Evolutionary conservation across 1,140 invertebrate species (phyloP).

Genomic region (Aphelinus certus): DNA sequence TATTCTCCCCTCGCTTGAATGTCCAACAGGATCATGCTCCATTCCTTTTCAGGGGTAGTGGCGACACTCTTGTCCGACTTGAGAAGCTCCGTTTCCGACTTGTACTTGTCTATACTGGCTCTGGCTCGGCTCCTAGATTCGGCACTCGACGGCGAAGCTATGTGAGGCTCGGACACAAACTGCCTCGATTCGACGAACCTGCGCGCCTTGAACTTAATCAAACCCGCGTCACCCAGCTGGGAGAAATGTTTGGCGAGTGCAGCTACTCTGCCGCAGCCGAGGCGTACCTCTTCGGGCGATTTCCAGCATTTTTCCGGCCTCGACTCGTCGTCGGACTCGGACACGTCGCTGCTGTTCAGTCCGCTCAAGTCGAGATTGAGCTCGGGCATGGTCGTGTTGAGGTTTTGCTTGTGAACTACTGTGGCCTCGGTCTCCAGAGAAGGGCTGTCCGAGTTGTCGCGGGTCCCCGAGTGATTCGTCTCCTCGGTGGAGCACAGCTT

Average conservation of each 20-base stretch:
- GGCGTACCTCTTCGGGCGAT: slow-evolving; percentile 70
- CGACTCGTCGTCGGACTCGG: slow-evolving; percentile 63
- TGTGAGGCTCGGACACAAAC: slow-evolving; percentile 60
- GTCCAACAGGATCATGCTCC: slow-evolving; percentile 56
- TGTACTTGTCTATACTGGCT: slow-evolving; percentile 43
- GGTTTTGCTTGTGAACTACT: slow-evolving; percentile 35
- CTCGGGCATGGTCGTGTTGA: slow-evolving; percentile 52
- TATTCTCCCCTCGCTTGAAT: slow-evolving; percentile 47
- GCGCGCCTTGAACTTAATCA: slow-evolving; percentile 57
- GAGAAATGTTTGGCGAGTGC: slow-evolving; percentile 71
- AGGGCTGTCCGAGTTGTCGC: slow-evolving; percentile 38
- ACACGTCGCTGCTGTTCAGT: slow-evolving; percentile 56
- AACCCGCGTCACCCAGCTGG: slow-evolving; percentile 60
- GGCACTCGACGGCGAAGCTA: slow-evolving; percentile 47
- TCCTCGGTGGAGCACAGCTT: slow-evolving; percentile 18
- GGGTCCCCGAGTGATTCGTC: neutral
- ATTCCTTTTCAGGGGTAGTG: slow-evolving; percentile 54
- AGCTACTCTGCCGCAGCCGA: slow-evolving; percentile 70
- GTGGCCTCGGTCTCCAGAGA: slow-evolving; percentile 36
- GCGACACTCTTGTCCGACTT: slow-evolving; percentile 49
- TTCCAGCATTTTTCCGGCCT: slow-evolving; percentile 69
- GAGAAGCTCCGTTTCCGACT: slow-evolving; percentile 52
- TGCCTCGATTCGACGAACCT: slow-evolving; percentile 48
- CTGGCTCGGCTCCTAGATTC: slow-evolving; percentile 32
- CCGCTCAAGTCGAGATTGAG: slow-evolving; percentile 60